Base-by-base conservation (phyloP, 2,113 vertebrate genomes). In the Corythaeola cristata region DNA sequence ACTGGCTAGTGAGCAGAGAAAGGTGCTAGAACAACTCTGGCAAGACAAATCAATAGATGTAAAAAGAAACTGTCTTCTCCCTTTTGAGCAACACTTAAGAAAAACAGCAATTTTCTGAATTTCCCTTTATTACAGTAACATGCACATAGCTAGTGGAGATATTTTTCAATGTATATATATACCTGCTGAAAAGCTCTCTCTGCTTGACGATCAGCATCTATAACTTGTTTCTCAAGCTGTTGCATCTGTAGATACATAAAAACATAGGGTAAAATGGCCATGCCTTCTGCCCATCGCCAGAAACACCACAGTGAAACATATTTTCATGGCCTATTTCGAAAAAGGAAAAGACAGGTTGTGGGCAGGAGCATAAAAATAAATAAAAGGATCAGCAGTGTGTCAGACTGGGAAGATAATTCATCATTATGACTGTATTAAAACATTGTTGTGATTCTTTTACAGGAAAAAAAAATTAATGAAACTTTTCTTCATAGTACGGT, bases 131-230 rank as follows among this genome's bases (percentile, higher is more conserved):
- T 76, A 23, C 13, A 80, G 44, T 56, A 88, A 26, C 30, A 45
- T 19, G 41, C 32, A 59, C 17, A 67, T 14, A 81, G 27, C 35
- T 64, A 71, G 30, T 52, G 24, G 59, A 90, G 20, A 44, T 60
- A 72, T n/a, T 89, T 88, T 86, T 45, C 44, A 24, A 10, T 76
- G 55, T 74, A 19, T 37, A 37, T 17, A 62, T 39, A 66, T 98
- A 99, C 99, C 99, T 99, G 99, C 90, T 99, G 99, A 89, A 99
- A 98, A 45, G 99, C 99, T 62, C 98, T 98, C 95, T 99, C 98
- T 68, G 99, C 99, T 89, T 98, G 98, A 60, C 98, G 98, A 79
- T 99, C 99, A 67, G 99, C 98, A 96, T 99, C 99, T 73, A 98
- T 97, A 93, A 99, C 99, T 98, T 99, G 99, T 12, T 97, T 98